Conservation (phyloP, 2,888 invertebrate species). For the Cryptocephalus moraei region DNA sequence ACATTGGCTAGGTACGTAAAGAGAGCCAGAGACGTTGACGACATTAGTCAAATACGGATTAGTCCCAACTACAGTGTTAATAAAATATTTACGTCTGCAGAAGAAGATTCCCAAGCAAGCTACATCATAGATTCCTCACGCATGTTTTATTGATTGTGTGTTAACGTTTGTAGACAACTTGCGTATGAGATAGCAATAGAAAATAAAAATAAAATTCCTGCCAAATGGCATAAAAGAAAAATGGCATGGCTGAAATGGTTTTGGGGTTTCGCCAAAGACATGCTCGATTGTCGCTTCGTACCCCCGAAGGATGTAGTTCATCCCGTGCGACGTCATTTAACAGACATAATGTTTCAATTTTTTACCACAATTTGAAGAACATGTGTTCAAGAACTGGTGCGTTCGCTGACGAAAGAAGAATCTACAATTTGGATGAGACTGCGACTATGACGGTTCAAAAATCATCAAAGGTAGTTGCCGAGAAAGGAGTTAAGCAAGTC, state of each 20-base stretch:
- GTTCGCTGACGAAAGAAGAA: slow-evolving; percentile 8
- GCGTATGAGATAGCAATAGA: slow-evolving; percentile 5
- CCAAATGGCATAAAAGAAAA: slow-evolving; percentile 31
- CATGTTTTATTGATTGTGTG: not conserved
- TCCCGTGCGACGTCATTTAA: slow-evolving; percentile 1
- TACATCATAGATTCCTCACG: too few relatives aligned
- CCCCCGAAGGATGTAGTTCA: slow-evolving; percentile 17
- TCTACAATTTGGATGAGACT: slow-evolving; percentile 13
- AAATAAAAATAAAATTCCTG: slow-evolving; percentile 6
- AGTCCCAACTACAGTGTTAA: too few relatives aligned
- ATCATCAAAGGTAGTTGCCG: slow-evolving; percentile 8
- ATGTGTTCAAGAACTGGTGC: slow-evolving; percentile 4
- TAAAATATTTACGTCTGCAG: too few relatives aligned
- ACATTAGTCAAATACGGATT: too few relatives aligned
- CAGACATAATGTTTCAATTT: slow-evolving; percentile 6
- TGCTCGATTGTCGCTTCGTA: too few relatives aligned
- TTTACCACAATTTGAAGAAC: slow-evolving; percentile 7
- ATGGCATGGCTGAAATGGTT: slow-evolving; percentile 13
- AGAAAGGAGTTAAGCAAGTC: slow-evolving; percentile 6
- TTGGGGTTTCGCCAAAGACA: slow-evolving; percentile 29
- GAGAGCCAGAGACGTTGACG: too few relatives aligned
- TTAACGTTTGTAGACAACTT: slow-evolving; percentile 2
- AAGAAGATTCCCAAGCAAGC: too few relatives aligned
- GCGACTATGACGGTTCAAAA: slow-evolving; percentile 11
- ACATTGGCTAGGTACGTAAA: too few relatives aligned